These are phyloP conservation scores for Pocota personata DNA, from an alignment of 2,888 invertebrate genomes.

Conservation along the genomic window DNA sequence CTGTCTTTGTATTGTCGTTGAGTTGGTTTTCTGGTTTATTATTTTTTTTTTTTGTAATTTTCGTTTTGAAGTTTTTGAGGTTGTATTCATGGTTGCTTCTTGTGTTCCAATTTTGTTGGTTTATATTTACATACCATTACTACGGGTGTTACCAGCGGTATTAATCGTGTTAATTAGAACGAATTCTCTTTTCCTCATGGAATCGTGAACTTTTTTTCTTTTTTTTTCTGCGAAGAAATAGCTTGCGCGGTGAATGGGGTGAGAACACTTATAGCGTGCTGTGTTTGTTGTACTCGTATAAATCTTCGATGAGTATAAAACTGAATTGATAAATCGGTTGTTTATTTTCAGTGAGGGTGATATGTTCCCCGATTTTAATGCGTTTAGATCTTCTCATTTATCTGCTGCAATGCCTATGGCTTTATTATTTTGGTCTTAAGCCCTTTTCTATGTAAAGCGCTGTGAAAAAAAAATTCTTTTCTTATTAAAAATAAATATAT, in stretches of 20 bases:
- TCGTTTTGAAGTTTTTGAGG: neutral
- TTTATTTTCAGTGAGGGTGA: slow-evolving; percentile 1
- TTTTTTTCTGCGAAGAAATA: neutral
- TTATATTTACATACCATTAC: neutral
- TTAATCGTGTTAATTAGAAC: neutral
- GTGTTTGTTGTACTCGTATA: neutral
- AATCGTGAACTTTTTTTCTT: neutral
- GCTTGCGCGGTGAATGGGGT: neutral
- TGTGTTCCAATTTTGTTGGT: slow-evolving; percentile 8
- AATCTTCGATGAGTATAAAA: neutral
- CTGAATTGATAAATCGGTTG: neutral
- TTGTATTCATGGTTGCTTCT: neutral
- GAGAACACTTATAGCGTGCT: neutral
- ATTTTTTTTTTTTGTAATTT: neutral
- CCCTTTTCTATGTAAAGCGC: neutral
- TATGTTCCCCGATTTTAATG: neutral
- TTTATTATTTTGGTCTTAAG: neutral
- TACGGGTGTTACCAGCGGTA: neutral
- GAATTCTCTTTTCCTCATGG: neutral
- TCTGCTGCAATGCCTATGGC: neutral
- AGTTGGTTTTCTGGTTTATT: neutral
- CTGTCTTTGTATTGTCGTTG: neutral
- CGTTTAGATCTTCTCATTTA: neutral
- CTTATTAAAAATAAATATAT: too few species aligned
- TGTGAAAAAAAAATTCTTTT: too few species aligned